These are phyloP conservation scores for Tragelaphus buxtoni DNA, from an alignment of 2,113 vertebrate species.

Conservation along the genomic window DNA sequence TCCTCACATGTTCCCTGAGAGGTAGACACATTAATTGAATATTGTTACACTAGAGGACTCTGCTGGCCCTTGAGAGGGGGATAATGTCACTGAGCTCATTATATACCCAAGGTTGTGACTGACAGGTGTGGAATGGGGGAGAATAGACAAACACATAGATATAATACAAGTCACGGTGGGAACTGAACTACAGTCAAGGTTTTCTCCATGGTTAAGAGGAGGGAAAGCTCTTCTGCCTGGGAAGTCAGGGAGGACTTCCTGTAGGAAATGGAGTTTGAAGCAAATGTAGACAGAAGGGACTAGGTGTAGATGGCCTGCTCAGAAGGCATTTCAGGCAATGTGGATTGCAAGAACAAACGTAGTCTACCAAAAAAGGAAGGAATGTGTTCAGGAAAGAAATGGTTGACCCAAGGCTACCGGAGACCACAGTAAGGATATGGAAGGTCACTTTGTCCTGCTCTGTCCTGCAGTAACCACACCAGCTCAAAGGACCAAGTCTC, in stretches of 20 bases:
- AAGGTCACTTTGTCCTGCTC: neutral
- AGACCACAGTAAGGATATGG: neutral
- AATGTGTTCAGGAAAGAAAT: neutral
- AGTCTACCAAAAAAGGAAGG: neutral
- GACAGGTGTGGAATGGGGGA: neutral
- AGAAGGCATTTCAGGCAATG: neutral
- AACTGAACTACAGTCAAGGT: neutral
- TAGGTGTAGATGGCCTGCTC: neutral
- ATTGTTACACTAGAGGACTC: neutral
- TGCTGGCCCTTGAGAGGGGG: neutral
- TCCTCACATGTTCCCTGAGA: neutral
- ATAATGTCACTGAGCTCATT: neutral
- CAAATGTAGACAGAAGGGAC: neutral
- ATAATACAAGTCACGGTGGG: neutral
- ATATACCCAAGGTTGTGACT: neutral
- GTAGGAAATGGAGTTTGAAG: neutral
- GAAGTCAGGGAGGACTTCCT: neutral
- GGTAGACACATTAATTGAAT: neutral
- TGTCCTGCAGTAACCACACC: conserved; percentile 1
- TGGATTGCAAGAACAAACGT: neutral
- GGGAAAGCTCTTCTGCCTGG: neutral
- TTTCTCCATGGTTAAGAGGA: neutral
- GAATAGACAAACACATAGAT: neutral
- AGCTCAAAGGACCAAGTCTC: neutral
- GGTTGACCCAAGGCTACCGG: neutral